A percentile compares a stretch with the other conserved stretches of the same genome.
Conservation (phyloP, 2,888 invertebrate species). For the Nasonia oneida region DNA sequence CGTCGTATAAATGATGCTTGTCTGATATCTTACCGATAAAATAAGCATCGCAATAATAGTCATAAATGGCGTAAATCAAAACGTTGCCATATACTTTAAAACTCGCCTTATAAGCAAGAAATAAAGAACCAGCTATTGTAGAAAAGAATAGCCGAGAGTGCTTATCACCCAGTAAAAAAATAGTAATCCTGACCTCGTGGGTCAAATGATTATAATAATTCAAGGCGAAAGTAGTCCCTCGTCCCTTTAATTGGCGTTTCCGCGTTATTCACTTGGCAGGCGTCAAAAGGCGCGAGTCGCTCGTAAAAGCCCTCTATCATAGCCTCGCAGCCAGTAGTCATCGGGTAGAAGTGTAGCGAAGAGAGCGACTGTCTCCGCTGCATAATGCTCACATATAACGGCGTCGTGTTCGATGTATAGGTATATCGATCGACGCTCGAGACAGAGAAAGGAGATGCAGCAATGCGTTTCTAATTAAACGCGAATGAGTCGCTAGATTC, state of each 20-base stretch:
- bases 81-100: neutral
- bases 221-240: neutral
- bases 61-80: neutral
- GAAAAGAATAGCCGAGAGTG: neutral
- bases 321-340: neutral
- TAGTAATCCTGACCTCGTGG: neutral
- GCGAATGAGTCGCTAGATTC: slow-evolving; percentile 37
- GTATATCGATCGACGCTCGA: neutral
- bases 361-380: neutral
- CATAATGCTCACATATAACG: slow-evolving; percentile 5
- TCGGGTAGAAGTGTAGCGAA: neutral
- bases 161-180: neutral
- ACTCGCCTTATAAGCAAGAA: too few species aligned
- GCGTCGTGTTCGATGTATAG: neutral
- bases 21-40: neutral
- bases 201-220: slow-evolving; percentile 29
- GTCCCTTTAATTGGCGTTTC: slow-evolving; percentile 39
- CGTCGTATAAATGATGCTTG: neutral
- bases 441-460: neutral
- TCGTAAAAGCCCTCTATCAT: slow-evolving; percentile 10
- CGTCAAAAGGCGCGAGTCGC: slow-evolving; percentile 8
- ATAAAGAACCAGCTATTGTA: neutral
- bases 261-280: slow-evolving; percentile 14
- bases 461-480: slow-evolving; percentile 51
- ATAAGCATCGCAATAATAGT: neutral